Evolutionary conservation across 2,113 vertebrate species (phyloP), one percentile per base, ranked within the genome.

Genomic region (Morone saxatilis): DNA sequence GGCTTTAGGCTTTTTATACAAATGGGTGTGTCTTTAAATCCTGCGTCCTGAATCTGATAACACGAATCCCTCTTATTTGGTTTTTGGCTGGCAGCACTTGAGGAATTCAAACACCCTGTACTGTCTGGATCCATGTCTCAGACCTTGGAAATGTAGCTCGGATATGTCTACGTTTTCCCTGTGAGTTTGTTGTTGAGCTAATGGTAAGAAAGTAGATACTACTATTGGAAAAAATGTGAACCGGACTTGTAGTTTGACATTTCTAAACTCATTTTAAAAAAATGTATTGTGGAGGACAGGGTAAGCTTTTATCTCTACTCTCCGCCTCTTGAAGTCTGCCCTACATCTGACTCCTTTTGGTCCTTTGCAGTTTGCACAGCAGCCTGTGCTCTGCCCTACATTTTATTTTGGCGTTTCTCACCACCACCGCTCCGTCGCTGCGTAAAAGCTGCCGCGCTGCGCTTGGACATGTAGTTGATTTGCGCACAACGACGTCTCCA

Each of bases 251-350:
- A 31, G 36, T 57, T 57, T 43, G 36, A 11, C 9, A 43, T 66
- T 17, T 59, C 0, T 13, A 3, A 59, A 60, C 20, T 7, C 11
- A 1, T 57, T 67, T 31, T 57, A 7, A 7, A 22, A 50, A 59
- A 62, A 16, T 50, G 1, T 45, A 6, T 14, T 20, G 41, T 36
- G 7, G 17, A 66, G 50, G 9, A 67, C 11, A 41, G 12, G 71
- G 57, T 25, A 6, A 19, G 56, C 25, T 17, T 68, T 78, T 56
- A 13, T 53, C 81, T 76, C 5, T n/a, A 69, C 77, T 88, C 93
- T 87, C 89, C 86, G 87, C 89, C 86, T 92, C 87, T 86, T 88
- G 25, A 72, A 65, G 66, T 86, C 71, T 83, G 82, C 56, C 79
- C 76, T 51, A 80, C 83, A 90, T 82, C 74, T 81, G 74, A 45